A percentile compares a stretch with the other conserved stretches of the same genome.
These are phyloP conservation scores for Drosophila kepulauana DNA, from an alignment of 1,140 invertebrate genomes.

Conservation along the genomic window DNA sequence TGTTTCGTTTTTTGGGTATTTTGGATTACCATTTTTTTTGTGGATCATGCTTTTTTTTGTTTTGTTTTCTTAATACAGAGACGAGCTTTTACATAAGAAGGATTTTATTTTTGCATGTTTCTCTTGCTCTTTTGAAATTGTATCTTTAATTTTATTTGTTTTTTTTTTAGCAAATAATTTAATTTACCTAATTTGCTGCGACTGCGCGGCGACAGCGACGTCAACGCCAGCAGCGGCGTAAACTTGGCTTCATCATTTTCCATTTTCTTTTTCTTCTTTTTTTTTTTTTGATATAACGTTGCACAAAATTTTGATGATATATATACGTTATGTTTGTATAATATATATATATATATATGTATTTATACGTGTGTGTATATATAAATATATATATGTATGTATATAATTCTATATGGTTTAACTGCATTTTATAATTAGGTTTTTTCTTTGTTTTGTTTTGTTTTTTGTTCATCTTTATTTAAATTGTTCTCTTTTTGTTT, in stretches of 20 bases:
- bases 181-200: constrained; percentile 55
- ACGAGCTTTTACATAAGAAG: constrained; percentile 38
- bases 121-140: background rate
- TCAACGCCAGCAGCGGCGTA: constrained; percentile 33
- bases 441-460: constrained; percentile 29
- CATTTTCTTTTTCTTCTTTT: constrained; percentile 12
- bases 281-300: constrained; percentile 76
- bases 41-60: no score
- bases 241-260: constrained; percentile 10
- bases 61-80: constrained; percentile 33
- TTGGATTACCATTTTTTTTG: constrained; percentile 13
- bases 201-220: constrained; percentile 23
- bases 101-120: constrained; percentile 1
- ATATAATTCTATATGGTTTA: constrained; percentile 56
- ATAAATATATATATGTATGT: constrained; percentile 37
- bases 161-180: constrained; percentile 58
- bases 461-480: constrained; percentile 21
- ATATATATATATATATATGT: constrained; percentile 46
- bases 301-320: constrained; percentile 75
- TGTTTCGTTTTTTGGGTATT: constrained; percentile 32
- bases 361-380: constrained; percentile 46
- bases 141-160: constrained; percentile 23
- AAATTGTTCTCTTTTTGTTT: constrained; percentile 14
- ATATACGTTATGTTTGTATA: constrained; percentile 47
- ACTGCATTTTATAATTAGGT: constrained; percentile 63